Conservation (phyloP, 2,113 vertebrate genomes). For the Scolopax mira region DNA sequence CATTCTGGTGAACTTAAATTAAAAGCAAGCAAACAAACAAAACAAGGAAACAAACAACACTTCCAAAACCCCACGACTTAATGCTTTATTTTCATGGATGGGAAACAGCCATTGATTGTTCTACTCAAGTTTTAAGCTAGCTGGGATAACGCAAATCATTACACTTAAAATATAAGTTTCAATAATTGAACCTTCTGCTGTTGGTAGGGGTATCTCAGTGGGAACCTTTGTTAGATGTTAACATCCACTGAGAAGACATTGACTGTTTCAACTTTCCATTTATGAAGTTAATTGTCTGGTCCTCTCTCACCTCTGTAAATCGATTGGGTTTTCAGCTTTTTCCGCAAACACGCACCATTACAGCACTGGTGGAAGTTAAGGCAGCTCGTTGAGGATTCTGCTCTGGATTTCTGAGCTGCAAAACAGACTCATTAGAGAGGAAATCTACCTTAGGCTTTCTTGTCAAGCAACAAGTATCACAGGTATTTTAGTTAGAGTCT, state of each 20-base stretch:
- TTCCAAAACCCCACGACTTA: too few relatives aligned
- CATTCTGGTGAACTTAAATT: neutral
- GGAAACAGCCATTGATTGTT: neutral
- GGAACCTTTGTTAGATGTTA: neutral
- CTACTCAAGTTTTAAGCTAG: neutral
- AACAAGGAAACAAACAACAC: neutral
- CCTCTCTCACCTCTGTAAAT: neutral
- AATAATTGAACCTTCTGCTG: conserved; percentile 2
- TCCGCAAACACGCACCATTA: neutral
- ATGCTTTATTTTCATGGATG: neutral
- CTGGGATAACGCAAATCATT: neutral
- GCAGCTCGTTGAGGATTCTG: neutral
- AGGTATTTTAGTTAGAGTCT: neutral
- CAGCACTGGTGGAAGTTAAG: neutral
- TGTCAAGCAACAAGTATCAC: neutral
- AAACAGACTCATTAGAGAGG: neutral
- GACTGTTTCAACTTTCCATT: neutral
- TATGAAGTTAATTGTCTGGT: neutral
- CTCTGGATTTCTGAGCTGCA: neutral
- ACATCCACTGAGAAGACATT: neutral
- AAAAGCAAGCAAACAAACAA: neutral
- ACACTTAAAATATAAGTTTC: neutral
- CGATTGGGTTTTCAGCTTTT: neutral
- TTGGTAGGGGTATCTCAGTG: neutral
- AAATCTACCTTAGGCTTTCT: neutral